Base-by-base conservation (phyloP, 2,113 vertebrate species). In the Datnioides undecimradiatus region DNA sequence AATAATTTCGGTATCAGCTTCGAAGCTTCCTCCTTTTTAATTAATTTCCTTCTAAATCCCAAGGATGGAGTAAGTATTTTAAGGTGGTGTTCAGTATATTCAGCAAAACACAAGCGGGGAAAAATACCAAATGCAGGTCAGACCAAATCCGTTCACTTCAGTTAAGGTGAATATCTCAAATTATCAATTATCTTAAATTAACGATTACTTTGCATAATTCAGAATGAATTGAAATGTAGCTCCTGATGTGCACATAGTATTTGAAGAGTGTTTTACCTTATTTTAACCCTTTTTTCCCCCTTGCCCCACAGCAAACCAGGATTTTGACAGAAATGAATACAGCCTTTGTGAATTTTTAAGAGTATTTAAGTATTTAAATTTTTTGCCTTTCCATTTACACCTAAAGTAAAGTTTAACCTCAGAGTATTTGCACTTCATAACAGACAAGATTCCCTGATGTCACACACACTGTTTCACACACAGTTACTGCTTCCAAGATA, bases 121-220 rank as follows among this genome's bases (percentile, higher is more conserved):
- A 75, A 76, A 83, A 63, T 7, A 60, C 51, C 59, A 82, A 77
- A 74, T 57, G 34, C 51, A 65, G 34, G 29, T 79, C 21, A 27
- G 82, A 84, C 80, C 80, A 80, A 87, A 86, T 67, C 21, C 8
- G 5, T 49, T 38, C n/a, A 34, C 43, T 63, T 25, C 1, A 51
- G 38, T 58, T 73, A 33, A 59, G 25, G 34, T 34, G 6, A 25
- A n/a, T 63, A 59, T 41, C 31, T 21, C 17, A 41, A 66, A 55
- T 66, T 17, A 31, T n/a, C n/a, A n/a, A n/a, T n/a, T n/a, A n/a
- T n/a, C n/a, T n/a, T n/a, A 8, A 25, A 38, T 76, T 84, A 75
- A 67, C 57, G 33, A 45, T 4, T 13, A 17, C 21, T 12, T 59
- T 67, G n/a, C 64, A 51, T 25, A 27, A 48, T 3, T 62, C 17